Conservation (phyloP, 92 coral and sea anemone genomes). For the Epizoanthus scotinus region DNA sequence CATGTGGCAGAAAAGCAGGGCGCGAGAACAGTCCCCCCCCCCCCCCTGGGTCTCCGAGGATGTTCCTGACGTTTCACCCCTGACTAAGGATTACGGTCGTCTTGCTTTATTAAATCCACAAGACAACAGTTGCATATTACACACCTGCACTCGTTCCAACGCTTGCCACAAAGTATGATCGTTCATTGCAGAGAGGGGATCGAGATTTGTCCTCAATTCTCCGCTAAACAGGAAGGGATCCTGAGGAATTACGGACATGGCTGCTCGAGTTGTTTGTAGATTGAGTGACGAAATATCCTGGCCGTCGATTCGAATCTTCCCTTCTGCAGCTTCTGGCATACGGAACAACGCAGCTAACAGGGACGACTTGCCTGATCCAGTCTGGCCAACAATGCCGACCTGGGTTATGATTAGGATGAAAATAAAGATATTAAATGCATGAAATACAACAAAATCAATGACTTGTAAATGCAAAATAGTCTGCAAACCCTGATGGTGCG, state of each 20-base stretch:
- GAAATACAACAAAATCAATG: no score
- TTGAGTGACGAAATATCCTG: slow-evolving; percentile 23
- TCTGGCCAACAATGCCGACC: slow-evolving; percentile 39
- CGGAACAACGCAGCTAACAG: slow-evolving; percentile 32
- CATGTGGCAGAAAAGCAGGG: no score
- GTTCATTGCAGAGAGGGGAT: slow-evolving; percentile 1
- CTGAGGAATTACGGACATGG: slow-evolving; percentile 35
- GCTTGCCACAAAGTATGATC: slow-evolving; percentile 29
- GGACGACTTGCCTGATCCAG: slow-evolving; percentile 35
- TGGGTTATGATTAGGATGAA: not conserved
- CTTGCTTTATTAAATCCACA: no score
- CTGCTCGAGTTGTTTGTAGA: slow-evolving; percentile 23
- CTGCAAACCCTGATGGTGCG: no score
- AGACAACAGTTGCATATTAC: not conserved
- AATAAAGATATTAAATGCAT: no score
- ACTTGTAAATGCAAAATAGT: no score
- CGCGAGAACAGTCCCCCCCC: no score
- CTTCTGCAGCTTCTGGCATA: slow-evolving; percentile 34
- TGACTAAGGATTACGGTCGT: no score
- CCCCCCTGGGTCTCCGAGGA: no score
- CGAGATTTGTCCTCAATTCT: slow-evolving; percentile 18
- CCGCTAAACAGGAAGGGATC: slow-evolving; percentile 40
- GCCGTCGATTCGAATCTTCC: slow-evolving; percentile 15
- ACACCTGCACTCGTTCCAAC: slow-evolving; percentile 28
- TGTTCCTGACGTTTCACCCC: no score